Evolutionary conservation across 2,888 invertebrate genomes (phyloP).

Genomic region (Acronicta psi): DNA sequence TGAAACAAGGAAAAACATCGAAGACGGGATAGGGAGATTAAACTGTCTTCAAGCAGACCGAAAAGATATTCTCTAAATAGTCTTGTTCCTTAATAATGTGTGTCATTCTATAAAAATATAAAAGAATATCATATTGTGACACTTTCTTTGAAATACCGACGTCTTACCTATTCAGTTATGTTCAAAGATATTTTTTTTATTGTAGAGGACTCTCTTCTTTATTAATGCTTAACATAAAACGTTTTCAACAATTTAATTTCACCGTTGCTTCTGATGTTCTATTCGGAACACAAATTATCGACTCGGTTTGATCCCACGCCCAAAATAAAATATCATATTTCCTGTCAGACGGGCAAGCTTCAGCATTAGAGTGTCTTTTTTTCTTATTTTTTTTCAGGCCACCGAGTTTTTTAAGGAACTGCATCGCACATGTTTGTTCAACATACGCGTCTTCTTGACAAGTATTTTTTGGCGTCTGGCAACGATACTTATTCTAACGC

Average conservation of each 20-base stretch:
- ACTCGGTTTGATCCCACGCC: slow-evolving; percentile 88
- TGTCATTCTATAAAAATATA: slow-evolving; percentile 43
- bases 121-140: slow-evolving; percentile 53
- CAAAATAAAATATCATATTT: slow-evolving; percentile 89
- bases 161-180: slow-evolving; percentile 54
- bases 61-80: slow-evolving; percentile 20
- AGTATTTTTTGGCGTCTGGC: slow-evolving; percentile 65
- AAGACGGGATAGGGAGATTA: slow-evolving; percentile 3
- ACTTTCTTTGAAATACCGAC: slow-evolving; percentile 63
- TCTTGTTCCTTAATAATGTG: slow-evolving; percentile 25
- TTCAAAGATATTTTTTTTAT: slow-evolving; percentile 70
- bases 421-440: slow-evolving; percentile 86
- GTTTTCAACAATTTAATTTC: slow-evolving; percentile 83
- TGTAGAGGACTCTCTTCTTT: slow-evolving; percentile 67
- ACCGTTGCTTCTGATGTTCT: slow-evolving; percentile 81
- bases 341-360: slow-evolving; percentile 86
- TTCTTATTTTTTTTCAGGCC: slow-evolving; percentile 75
- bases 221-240: slow-evolving; percentile 76
- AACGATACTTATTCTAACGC: slow-evolving; percentile 18
- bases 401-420: slow-evolving; percentile 84
- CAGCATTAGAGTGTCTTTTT: slow-evolving; percentile 84
- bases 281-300: slow-evolving; percentile 87
- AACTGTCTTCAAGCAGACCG: slow-evolving; percentile 4
- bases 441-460: slow-evolving; percentile 77
- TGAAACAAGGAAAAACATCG: slow-evolving; percentile 12